Evolutionary conservation across 2,888 invertebrate genomes (phyloP), one percentile per base, ranked within the genome.

Genomic region (Lithophane ornitopus): DNA sequence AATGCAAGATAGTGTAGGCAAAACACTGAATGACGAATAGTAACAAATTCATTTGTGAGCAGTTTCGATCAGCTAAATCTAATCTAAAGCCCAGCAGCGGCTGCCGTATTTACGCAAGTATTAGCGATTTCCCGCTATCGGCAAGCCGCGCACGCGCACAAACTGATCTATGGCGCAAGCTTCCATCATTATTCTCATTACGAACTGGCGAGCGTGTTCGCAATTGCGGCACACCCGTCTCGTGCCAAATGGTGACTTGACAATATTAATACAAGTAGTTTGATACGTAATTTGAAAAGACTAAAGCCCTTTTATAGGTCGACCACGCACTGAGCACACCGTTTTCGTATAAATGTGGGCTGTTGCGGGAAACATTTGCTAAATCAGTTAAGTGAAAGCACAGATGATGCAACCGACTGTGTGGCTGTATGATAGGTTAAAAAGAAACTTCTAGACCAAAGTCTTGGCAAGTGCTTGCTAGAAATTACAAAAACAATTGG

Each of bases 121-220:
- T 91, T 89, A 91, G 90, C 92, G 93, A 93, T 94, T 94, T 94
- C 92, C 92, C 93, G 92, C 92, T 91, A 94, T 94, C 94, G 92
- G 90, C 92, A 92, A 89, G 89, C 93, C 70, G 92, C 90, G 94
- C 94, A 93, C 95, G 94, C 94, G 94, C 91, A 85, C 87, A 85
- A 90, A 86, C 91, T 91, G 93, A 92, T 93, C 90, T 92, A 91
- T 94, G 94, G 92, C 93, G 94, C 92, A 94, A 95, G 92, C 90
- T 93, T 94, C 94, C 93, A 95, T 96, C 95, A 94, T 94, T 95
- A 95, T 94, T 94, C 93, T 94, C 93, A 94, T 94, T 95, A 94
- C 93, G 90, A 91, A 89, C 91, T 78, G 78, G 85, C 87, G 89
- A 92, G 91, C 90, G 90, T 91, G 93, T 91, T 91, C 85, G 90